phyloP scores from a whole-genome alignment of 2,888 invertebrate species.

The Heliconius cydno region DNA sequence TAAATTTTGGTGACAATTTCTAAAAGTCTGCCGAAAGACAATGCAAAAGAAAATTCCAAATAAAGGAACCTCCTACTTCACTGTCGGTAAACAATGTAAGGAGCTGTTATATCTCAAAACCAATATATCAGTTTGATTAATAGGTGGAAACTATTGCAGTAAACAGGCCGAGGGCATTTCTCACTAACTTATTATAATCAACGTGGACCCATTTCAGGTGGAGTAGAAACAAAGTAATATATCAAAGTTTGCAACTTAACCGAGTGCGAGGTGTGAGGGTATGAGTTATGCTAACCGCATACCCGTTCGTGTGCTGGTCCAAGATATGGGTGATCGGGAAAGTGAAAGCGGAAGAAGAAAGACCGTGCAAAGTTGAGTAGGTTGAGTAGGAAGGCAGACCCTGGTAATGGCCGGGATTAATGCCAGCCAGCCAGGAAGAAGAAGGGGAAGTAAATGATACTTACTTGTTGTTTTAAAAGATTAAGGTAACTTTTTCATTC shows the following conservation, averaged over 20 bases:
- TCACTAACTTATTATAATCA: constrained; percentile 55
- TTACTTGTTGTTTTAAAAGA: too few relatives aligned
- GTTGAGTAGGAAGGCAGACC: too few relatives aligned
- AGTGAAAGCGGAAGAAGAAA: too few relatives aligned
- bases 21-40: too few relatives aligned
- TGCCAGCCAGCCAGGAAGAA: too few relatives aligned
- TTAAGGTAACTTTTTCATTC: too few relatives aligned
- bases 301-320: constrained; percentile 52
- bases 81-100: constrained; percentile 2
- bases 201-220: constrained; percentile 65
- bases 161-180: constrained; percentile 47
- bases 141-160: constrained; percentile 42
- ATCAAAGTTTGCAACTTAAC: constrained; percentile 79
- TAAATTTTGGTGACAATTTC: too few relatives aligned
- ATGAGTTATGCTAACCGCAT: constrained; percentile 79
- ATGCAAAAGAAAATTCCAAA: neutral
- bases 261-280: constrained; percentile 73
- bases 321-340: constrained; percentile 46
- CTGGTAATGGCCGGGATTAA: too few relatives aligned
- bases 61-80: neutral
- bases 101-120: constrained; percentile 12
- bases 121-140: constrained; percentile 43
- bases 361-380: too few relatives aligned
- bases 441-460: too few relatives aligned
- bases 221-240: constrained; percentile 65